A percentile compares a stretch with the other conserved stretches of the same genome.
Evolutionary conservation across 2,888 invertebrate species (phyloP).

Genomic region (Aphelenchoides bicaudatus): DNA sequence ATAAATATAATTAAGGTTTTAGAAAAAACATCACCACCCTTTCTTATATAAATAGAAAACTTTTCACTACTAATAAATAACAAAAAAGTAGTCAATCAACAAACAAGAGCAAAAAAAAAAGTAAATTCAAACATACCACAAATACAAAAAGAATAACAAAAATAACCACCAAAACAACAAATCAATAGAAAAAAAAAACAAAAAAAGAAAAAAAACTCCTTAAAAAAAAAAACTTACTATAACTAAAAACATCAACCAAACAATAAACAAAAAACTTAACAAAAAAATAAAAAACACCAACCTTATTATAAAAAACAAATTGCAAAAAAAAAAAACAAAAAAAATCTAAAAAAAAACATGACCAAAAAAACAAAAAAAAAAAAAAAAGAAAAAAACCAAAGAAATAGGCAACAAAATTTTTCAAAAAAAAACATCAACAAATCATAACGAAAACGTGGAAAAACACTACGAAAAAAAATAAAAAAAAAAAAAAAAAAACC

Average conservation of each 20-base stretch:
- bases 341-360: constrained; percentile 67
- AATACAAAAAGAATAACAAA: constrained; percentile 50
- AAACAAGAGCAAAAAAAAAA: constrained; percentile 62
- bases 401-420: constrained; percentile 54
- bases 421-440: constrained; percentile 47
- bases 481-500: constrained; percentile 45
- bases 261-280: constrained; percentile 64
- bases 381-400: constrained; percentile 46
- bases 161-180: constrained; percentile 42
- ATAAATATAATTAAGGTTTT: constrained; percentile 43
- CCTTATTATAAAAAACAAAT: constrained; percentile 38
- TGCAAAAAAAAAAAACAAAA: constrained; percentile 61
- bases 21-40: constrained; percentile 40
- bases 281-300: constrained; percentile 45
- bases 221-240: constrained; percentile 64
- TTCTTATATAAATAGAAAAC: constrained; percentile 45
- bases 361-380: constrained; percentile 65
- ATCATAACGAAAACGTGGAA: constrained; percentile 42
- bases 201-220: constrained; percentile 46
- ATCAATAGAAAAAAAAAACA: constrained; percentile 45
- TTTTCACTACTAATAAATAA: constrained; percentile 44
- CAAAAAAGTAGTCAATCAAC: constrained; percentile 43
- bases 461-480: constrained; percentile 32
- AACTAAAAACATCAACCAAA: constrained; percentile 72
- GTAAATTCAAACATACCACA: constrained; percentile 62